These are phyloP conservation scores for Crotalus horridus DNA, from an alignment of 2,113 vertebrate genomes.

Conservation along the genomic window DNA sequence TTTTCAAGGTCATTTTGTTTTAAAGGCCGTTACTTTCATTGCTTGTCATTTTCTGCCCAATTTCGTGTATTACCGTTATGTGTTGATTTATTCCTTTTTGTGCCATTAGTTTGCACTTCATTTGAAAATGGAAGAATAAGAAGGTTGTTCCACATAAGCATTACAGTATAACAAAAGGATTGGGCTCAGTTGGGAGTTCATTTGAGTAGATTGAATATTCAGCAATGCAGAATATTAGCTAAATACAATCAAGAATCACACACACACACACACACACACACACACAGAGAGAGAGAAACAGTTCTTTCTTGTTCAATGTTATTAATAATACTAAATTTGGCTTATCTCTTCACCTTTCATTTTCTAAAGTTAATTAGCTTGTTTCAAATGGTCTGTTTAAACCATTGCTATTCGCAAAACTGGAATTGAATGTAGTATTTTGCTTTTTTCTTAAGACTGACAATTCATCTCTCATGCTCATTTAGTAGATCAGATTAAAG, in stretches of 20 bases:
- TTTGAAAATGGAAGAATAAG: conserved; percentile 29
- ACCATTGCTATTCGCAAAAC: conserved; percentile 38
- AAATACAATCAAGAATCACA: conserved; percentile 47
- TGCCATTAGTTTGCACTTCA: conserved; percentile 61
- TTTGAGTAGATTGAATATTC: conserved; percentile 46
- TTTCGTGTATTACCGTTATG: conserved; percentile 68
- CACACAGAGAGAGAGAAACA: conserved; percentile 10
- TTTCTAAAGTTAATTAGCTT: not conserved
- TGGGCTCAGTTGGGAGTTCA: conserved; percentile 64
- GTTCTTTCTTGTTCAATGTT: conserved; percentile 21
- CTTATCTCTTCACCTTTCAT: not conserved
- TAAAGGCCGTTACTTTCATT: conserved; percentile 59
- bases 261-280: conserved; percentile 38
- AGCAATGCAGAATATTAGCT: conserved; percentile 24
- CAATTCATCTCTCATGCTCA: conserved; percentile 46
- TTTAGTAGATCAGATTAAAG: conserved; percentile 71
- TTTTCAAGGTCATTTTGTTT: conserved; percentile 70
- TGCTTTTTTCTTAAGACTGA: conserved; percentile 47
- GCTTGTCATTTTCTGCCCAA: conserved; percentile 65
- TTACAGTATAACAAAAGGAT: not conserved
- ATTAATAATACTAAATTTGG: conserved; percentile 38
- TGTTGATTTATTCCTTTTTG: conserved; percentile 63
- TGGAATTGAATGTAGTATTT: conserved; percentile 21
- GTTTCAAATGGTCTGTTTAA: conserved; percentile 47
- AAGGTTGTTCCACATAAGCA: conserved; percentile 5